Evolutionary conservation across 2,888 invertebrate genomes (phyloP).

Genomic region (Oligia latruncula): DNA sequence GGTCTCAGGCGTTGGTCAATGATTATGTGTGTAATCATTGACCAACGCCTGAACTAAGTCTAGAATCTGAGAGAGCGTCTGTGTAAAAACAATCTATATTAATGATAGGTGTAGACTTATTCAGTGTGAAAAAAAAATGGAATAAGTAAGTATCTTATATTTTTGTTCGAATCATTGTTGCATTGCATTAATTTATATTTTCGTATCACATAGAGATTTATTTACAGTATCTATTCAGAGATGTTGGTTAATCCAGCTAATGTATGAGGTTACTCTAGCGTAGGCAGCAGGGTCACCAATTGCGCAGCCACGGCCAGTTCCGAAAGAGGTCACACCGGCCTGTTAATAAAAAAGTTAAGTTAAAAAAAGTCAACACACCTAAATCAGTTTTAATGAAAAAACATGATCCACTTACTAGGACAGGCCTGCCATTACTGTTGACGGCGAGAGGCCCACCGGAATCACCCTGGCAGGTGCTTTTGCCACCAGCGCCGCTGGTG

Average conservation of each 20-base stretch:
- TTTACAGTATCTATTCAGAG: slow-evolving; percentile 28
- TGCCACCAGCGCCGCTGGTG: slow-evolving; percentile 69
- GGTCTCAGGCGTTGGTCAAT: background rate
- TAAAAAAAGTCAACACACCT: background rate
- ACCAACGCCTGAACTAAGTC: no score
- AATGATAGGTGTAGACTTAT: background rate
- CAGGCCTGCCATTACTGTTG: slow-evolving; percentile 58
- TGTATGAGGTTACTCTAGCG: slow-evolving; percentile 71
- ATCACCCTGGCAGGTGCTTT: slow-evolving; percentile 76
- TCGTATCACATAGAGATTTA: background rate
- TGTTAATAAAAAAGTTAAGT: slow-evolving; percentile 35
- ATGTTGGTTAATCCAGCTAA: slow-evolving; percentile 59
- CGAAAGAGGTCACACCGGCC: slow-evolving; percentile 76
- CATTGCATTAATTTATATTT: background rate
- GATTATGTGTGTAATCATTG: background rate
- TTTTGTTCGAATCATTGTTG: slow-evolving; percentile 2
- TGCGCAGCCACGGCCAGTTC: slow-evolving; percentile 67
- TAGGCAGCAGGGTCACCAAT: slow-evolving; percentile 69
- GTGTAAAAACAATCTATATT: background rate
- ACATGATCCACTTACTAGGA: slow-evolving; percentile 68
- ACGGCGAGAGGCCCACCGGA: slow-evolving; percentile 81
- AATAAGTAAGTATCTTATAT: background rate
- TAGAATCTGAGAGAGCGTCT: no score
- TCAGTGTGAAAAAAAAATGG: background rate
- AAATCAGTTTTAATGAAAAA: background rate